Percentiles rank a stretch among this genome's conserved stretches.
phyloP scores from a whole-genome alignment of 2,888 invertebrate genomes.

The Molorchus minor region DNA sequence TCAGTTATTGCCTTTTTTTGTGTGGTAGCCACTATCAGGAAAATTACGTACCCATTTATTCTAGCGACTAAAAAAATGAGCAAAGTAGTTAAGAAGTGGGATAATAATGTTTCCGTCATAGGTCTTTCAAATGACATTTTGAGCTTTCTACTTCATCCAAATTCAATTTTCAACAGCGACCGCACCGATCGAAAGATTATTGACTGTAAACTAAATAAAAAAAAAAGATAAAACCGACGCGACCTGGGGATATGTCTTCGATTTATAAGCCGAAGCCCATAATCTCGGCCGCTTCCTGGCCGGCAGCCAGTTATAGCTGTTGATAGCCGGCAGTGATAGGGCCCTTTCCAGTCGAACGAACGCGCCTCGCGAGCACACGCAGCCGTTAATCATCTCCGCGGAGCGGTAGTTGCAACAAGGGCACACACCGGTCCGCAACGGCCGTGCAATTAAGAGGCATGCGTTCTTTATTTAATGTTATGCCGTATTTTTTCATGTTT shows the following conservation, averaged over 20 bases:
- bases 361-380: conserved; percentile 44
- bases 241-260: conserved; percentile 3
- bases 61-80: no score
- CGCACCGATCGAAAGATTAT: conserved; percentile 3
- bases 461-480: no score
- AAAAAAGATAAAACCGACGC: conserved; percentile 6
- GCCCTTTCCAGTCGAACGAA: conserved; percentile 48
- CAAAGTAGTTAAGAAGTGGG: no score
- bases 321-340: conserved; percentile 46
- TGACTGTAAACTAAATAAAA: conserved; percentile 8
- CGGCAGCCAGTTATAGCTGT: conserved; percentile 46
- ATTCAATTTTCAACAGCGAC: no score
- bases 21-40: no score
- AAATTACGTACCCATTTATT: no score
- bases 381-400: conserved; percentile 42
- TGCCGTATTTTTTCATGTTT: no score
- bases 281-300: conserved; percentile 46
- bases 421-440: background rate
- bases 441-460: background rate
- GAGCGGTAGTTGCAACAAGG: conserved; percentile 20
- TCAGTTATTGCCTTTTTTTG: no score
- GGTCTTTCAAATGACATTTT: no score
- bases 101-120: no score
- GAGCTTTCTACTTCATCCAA: no score
- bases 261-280: conserved; percentile 19